Conservation (phyloP, 2,797 vertebrate genomes). For the Microchirus variegatus region DNA sequence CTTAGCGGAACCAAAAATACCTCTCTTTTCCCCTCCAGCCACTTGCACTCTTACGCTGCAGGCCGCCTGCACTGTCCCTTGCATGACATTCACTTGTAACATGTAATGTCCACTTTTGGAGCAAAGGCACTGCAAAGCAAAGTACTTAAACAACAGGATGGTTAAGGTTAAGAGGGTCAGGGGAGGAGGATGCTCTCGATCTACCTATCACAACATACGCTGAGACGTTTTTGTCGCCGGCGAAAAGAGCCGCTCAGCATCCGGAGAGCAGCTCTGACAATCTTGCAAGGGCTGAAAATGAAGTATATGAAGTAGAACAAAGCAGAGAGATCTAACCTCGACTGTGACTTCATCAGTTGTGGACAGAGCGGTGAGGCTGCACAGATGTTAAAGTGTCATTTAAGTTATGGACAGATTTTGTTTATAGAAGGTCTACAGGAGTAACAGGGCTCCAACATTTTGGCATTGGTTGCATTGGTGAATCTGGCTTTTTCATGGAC, state of each 20-base stretch:
- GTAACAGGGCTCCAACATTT: too few species aligned
- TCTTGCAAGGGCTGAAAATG: constrained; percentile 64
- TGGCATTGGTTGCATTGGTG: too few species aligned
- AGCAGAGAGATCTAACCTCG: constrained; percentile 50
- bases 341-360: constrained; percentile 54
- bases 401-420: too few species aligned
- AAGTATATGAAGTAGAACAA: constrained; percentile 63
- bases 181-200: too few species aligned
- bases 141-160: too few species aligned
- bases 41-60: constrained; percentile 75
- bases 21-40: constrained; percentile 41
- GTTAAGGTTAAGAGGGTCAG: too few species aligned
- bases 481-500: too few species aligned
- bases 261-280: constrained; percentile 57
- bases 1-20: constrained; percentile 54
- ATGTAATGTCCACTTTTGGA: constrained; percentile 41
- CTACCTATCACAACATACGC: constrained; percentile 62
- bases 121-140: constrained; percentile 17
- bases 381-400: neutral
- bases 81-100: constrained; percentile 33
- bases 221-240: constrained; percentile 74
- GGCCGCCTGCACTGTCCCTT: constrained; percentile 53
- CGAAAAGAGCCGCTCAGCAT: constrained; percentile 65
- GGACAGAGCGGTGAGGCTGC: constrained; percentile 8
- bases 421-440: too few species aligned